Evolutionary conservation across 2,888 invertebrate genomes (phyloP).

Genomic region (Nomada flava): DNA sequence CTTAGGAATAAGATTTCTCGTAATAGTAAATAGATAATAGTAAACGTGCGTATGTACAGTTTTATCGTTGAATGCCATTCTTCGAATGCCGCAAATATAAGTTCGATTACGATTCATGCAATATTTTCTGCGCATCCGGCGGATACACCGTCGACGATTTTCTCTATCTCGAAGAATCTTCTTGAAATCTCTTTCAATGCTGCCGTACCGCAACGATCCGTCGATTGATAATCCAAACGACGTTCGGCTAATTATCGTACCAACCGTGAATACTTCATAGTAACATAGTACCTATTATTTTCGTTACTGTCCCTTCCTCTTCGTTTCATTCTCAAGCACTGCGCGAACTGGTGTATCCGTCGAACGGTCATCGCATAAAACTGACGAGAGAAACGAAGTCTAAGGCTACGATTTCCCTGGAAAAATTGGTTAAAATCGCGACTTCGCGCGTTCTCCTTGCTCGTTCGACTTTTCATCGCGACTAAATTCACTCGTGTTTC

Average conservation of each 20-base stretch:
- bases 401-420: slow-evolving; percentile 58
- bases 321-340: not conserved
- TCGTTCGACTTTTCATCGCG: not conserved
- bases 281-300: not conserved
- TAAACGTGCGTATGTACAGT: slow-evolving; percentile 78
- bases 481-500: slow-evolving; percentile 12
- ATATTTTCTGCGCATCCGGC: slow-evolving; percentile 31
- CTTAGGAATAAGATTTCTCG: slow-evolving; percentile 70
- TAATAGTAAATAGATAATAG: slow-evolving; percentile 76
- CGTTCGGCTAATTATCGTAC: not conserved
- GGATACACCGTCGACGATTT: slow-evolving; percentile 22
- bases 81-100: slow-evolving; percentile 59
- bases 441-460: slow-evolving; percentile 11
- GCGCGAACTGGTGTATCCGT: slow-evolving; percentile 28
- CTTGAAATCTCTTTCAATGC: not conserved
- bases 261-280: not conserved
- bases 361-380: slow-evolving; percentile 53
- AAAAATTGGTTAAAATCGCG: slow-evolving; percentile 59
- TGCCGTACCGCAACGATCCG: not conserved
- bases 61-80: slow-evolving; percentile 70
- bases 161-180: not conserved
- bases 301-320: not conserved
- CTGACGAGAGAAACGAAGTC: slow-evolving; percentile 62
- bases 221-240: not conserved
- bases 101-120: slow-evolving; percentile 48